Conservation (phyloP, 2,113 vertebrate genomes). For the Desmodus rotundus region DNA sequence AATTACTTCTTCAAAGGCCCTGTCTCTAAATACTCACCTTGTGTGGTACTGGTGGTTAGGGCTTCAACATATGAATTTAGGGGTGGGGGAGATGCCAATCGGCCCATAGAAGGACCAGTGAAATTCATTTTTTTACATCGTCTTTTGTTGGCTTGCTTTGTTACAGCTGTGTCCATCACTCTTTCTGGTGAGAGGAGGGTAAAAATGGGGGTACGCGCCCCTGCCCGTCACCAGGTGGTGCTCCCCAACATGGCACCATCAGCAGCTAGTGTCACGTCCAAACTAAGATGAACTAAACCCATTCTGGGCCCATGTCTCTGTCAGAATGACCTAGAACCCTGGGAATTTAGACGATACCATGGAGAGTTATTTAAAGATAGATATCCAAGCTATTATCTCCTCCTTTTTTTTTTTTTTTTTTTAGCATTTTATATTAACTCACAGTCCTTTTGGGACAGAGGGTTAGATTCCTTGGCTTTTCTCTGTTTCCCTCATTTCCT, state of each 20-base stretch:
- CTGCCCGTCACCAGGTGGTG: not conserved
- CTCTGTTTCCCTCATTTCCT: constrained; percentile 3
- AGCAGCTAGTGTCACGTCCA: not conserved
- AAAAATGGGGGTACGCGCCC: not conserved
- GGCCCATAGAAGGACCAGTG: not conserved
- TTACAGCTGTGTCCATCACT: not conserved
- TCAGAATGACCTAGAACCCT: not conserved
- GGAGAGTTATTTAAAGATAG: constrained; percentile 21
- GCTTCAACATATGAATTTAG: not conserved
- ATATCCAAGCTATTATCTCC: constrained; percentile 6
- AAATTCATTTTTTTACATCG: not conserved
- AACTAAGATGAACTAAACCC: not conserved
- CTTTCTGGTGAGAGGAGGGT: not conserved
- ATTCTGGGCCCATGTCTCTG: not conserved
- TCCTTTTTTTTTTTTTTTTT: constrained; percentile 24
- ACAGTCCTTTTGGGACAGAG: not conserved
- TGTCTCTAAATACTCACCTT: not conserved
- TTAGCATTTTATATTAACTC: not conserved
- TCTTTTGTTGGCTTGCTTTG: not conserved
- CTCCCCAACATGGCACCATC: not conserved
- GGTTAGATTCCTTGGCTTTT: constrained; percentile 13
- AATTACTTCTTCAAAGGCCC: not conserved
- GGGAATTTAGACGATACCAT: not conserved
- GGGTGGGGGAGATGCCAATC: not conserved
- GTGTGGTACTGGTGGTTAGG: not conserved